Evolutionary conservation across 2,797 vertebrate genomes (phyloP), one percentile per base, ranked within the genome.

Genomic region (Benthosema pterotum): DNA sequence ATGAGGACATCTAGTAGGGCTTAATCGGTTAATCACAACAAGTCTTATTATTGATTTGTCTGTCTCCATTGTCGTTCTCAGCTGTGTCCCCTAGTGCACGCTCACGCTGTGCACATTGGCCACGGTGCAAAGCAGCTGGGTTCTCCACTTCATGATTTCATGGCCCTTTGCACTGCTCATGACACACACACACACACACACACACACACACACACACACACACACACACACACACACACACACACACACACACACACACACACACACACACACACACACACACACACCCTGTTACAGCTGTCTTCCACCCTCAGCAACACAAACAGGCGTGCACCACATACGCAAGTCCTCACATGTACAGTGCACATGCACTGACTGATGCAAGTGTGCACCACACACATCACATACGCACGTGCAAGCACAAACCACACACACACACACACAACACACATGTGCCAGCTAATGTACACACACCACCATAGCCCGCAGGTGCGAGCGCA

Each of bases 41-140:
- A 38, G 32, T 38, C 32, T n/a, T n/a, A n/a, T n/a, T 38, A 0
- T 47, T n/a, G 43, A 13, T 13, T 14, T 17, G 28, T 16, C 52
- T 8, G 13, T 12, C 28, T 53, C 53, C 32, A 69, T 65, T 67
- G 66, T 28, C 72, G 12, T 13, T 11, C 45, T 42, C 22, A 59
- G 22, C 55, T 51, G 58, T 69, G 59, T 42, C 16, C 47, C 6
- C 42, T 17, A 14, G 55, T 47, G 22, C 67, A 65, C 64, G 32
- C 46, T 13, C 67, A 65, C 64, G 32, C 46, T 13, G 43, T 56
- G 52, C 17, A 32, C 71, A 71, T 76, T 83, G 80, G 82, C 76
- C 79, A n/a, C 53, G 3, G 63, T 15, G 42, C 63, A 81, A 12
- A 60, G 63, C 87, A 88, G 84, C 87, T 90, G 88, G 74, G 74